Evolutionary conservation across 2,797 vertebrate species (phyloP).

Genomic region (Podarcis siculus): DNA sequence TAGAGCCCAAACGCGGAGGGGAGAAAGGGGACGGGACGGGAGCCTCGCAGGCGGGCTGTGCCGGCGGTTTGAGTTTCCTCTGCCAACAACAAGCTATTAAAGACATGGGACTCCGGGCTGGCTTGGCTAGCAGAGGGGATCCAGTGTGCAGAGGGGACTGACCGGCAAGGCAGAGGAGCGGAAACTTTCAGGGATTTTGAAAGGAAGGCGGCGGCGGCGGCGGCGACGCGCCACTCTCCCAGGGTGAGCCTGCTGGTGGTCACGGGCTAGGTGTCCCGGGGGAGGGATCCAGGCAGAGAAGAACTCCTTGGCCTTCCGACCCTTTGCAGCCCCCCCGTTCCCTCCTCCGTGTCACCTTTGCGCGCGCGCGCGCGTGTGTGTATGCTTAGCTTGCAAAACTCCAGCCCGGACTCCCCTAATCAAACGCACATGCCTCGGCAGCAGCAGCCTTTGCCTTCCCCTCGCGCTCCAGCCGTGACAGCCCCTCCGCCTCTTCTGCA

Average conservation of each 20-base stretch:
- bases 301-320: not conserved
- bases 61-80: conserved; percentile 43
- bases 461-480: not conserved
- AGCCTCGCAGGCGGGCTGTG: conserved; percentile 53
- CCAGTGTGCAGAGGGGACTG: conserved; percentile 11
- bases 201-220: not conserved
- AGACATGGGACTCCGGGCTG: conserved; percentile 48
- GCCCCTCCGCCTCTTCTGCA: not conserved
- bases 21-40: conserved; percentile 53
- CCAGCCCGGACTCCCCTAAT: not conserved
- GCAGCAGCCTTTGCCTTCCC: not conserved
- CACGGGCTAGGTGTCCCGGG: not conserved
- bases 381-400: no score
- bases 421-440: not conserved
- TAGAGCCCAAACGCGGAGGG: conserved; percentile 45
- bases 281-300: not conserved
- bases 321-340: not conserved
- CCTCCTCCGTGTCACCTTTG: not conserved
- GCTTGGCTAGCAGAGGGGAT: conserved; percentile 21
- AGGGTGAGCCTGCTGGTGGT: conserved; percentile 28
- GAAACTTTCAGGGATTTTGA: not conserved
- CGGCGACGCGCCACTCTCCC: not conserved
- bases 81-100: conserved; percentile 66
- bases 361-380: not conserved
- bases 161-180: not conserved